Conservation (phyloP, 2,113 vertebrate genomes). For the Sterrhoptilus dennistouni region DNA sequence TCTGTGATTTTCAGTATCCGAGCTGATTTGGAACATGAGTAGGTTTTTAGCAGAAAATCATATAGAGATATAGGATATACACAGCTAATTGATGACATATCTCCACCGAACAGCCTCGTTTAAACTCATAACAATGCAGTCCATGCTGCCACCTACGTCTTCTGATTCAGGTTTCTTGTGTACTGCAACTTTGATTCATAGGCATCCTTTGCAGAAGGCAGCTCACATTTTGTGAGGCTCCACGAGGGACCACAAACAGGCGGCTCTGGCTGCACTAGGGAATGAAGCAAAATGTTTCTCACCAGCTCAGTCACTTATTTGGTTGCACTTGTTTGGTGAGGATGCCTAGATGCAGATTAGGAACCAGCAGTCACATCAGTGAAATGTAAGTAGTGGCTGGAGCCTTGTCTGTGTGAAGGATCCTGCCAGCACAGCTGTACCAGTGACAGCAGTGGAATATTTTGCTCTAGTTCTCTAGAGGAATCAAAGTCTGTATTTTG, state of each 20-base stretch:
- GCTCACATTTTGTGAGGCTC: neutral
- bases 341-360: neutral
- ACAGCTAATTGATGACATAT: neutral
- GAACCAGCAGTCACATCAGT: neutral
- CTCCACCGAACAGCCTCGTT: neutral
- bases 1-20: neutral
- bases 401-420: neutral
- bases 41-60: neutral
- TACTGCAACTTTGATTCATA: neutral
- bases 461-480: constrained; percentile 61
- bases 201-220: neutral
- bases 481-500: constrained; percentile 53
- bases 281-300: neutral
- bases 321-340: neutral
- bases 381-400: neutral
- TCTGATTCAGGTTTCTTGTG: constrained; percentile 17
- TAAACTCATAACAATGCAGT: neutral
- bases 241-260: neutral
- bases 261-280: neutral
- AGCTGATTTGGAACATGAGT: neutral
- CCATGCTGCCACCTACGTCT: constrained; percentile 44
- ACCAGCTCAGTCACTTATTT: neutral
- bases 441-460: constrained; percentile 63
- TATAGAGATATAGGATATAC: neutral
- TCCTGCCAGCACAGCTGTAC: constrained; percentile 64